These are phyloP conservation scores for Lithophane semibrunnea DNA, from an alignment of 2,888 invertebrate species.

Conservation along the genomic window DNA sequence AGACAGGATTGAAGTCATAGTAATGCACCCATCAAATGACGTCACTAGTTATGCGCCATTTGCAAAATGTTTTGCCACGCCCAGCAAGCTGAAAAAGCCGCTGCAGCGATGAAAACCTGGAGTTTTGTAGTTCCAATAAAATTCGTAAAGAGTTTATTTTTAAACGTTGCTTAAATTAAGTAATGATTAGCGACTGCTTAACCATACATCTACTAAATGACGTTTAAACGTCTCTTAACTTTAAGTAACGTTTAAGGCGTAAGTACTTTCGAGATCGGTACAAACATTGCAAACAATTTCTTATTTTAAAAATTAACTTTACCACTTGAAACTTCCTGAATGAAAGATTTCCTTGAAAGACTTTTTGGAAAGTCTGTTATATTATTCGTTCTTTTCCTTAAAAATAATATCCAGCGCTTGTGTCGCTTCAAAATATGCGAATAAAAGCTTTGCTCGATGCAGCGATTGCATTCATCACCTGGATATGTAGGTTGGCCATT, in stretches of 20 bases:
- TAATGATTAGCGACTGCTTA: too few species aligned
- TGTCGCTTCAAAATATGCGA: conserved; percentile 55
- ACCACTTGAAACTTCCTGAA: neutral
- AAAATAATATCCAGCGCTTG: conserved; percentile 52
- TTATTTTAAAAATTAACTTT: neutral
- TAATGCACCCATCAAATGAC: conserved; percentile 84
- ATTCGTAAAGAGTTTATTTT: too few species aligned
- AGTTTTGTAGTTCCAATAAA: too few species aligned
- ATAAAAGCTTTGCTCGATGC: conserved; percentile 69
- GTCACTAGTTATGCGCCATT: conserved; percentile 80
- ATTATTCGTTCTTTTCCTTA: neutral
- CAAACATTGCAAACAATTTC: neutral
- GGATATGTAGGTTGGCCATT: conserved; percentile 63
- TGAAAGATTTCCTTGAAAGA: too few species aligned
- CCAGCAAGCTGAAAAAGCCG: conserved; percentile 43
- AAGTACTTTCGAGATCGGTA: too few species aligned
- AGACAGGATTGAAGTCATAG: conserved; percentile 71
- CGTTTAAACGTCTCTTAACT: too few species aligned
- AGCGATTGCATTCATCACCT: conserved; percentile 81
- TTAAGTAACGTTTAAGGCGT: too few species aligned
- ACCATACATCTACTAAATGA: too few species aligned
- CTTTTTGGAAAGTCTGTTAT: too few species aligned
- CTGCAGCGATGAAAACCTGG: conserved; percentile 38
- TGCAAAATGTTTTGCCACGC: conserved; percentile 75
- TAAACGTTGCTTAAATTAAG: too few species aligned